Conservation (phyloP, 1,140 invertebrate species). For the Drosophila ananassae region DNA sequence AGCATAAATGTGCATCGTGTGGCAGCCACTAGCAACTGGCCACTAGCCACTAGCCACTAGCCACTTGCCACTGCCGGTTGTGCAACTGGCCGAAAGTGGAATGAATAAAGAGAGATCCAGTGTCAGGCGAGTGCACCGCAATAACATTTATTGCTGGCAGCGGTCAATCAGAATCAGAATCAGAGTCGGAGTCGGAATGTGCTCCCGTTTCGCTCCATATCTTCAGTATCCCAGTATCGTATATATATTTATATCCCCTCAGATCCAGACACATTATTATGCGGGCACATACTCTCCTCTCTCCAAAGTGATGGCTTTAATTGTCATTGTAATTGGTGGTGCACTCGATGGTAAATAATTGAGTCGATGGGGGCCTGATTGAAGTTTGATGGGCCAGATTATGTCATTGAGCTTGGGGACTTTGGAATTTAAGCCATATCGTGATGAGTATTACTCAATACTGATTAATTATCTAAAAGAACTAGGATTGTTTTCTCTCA, state of each 20-base stretch:
- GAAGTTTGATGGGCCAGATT: constrained; percentile 43
- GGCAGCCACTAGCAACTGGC: constrained; percentile 4
- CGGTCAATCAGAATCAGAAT: constrained; percentile 43
- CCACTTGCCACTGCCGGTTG: constrained; percentile 23
- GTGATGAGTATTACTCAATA: too few relatives aligned
- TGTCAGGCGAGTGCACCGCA: constrained; percentile 29
- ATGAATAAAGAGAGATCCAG: constrained; percentile 1
- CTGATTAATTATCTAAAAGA: background rate
- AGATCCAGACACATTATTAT: constrained; percentile 32
- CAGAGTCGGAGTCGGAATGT: constrained; percentile 18
- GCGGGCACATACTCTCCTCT: constrained; percentile 28
- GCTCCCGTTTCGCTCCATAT: constrained; percentile 32
- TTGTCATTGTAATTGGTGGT: constrained; percentile 67
- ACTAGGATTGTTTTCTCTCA: constrained; percentile 43
- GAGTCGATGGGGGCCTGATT: constrained; percentile 38
- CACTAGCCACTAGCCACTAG: background rate
- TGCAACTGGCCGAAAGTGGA: constrained; percentile 36
- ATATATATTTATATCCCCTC: background rate
- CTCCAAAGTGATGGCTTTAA: constrained; percentile 37
- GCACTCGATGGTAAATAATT: constrained; percentile 68
- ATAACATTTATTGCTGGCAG: constrained; percentile 30
- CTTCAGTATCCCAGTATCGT: background rate
- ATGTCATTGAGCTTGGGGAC: constrained; percentile 33
- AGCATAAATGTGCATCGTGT: constrained; percentile 71
- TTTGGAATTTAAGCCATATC: too few relatives aligned